phyloP scores from a whole-genome alignment of 2,113 vertebrate genomes.

The Erythrolamprus reginae region DNA sequence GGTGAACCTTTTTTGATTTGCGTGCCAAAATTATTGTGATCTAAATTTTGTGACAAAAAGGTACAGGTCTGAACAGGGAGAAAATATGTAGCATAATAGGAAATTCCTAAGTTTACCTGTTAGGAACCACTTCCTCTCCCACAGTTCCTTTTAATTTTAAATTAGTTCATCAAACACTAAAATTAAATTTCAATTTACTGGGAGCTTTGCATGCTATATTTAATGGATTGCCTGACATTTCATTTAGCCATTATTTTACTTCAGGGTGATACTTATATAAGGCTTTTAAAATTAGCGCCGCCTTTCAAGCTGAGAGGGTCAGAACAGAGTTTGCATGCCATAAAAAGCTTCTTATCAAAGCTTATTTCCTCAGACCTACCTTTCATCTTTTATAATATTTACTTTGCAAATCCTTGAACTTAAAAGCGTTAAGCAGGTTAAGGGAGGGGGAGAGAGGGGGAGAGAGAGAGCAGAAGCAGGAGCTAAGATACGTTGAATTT shows the following conservation, averaged over 20 bases:
- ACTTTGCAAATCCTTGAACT: conserved; percentile 71
- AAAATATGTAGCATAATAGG: not conserved
- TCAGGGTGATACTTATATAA: conserved; percentile 44
- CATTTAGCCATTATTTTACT: not conserved
- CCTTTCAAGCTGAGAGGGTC: conserved; percentile 61
- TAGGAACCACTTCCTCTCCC: not conserved
- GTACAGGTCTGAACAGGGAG: not conserved
- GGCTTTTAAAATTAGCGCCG: conserved; percentile 59
- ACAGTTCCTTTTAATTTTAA: not conserved
- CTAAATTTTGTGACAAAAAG: not conserved
- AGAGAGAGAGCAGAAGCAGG: conserved; percentile 22
- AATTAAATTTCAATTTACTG: not conserved
- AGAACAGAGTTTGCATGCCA: conserved; percentile 61
- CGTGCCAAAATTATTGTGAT: too few relatives aligned
- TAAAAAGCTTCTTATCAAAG: conserved; percentile 68
- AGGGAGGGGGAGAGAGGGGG: not conserved
- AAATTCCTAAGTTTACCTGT: not conserved
- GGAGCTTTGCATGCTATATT: not conserved
- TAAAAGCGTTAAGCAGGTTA: conserved; percentile 65
- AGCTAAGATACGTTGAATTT: conserved; percentile 48
- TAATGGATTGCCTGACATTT: conserved; percentile 14
- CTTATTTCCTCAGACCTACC: conserved; percentile 68
- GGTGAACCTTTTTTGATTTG: too few relatives aligned
- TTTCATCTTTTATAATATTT: conserved; percentile 76
- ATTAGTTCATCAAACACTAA: not conserved